Evolutionary conservation across 1,140 invertebrate genomes (phyloP).

Genomic region (Oedothorax gibbosus): DNA sequence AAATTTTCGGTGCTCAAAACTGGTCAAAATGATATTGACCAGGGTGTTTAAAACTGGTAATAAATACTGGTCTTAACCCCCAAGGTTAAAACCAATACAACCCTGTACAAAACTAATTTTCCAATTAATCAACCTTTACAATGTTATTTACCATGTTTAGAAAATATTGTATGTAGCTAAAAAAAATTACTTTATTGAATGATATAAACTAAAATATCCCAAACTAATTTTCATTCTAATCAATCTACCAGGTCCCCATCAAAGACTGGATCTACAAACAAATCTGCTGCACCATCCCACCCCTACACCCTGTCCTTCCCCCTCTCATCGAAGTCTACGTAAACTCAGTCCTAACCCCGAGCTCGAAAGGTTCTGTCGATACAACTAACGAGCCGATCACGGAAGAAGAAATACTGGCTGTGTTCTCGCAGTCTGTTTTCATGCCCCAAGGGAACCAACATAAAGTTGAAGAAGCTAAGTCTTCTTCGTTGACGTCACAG

Average conservation of each 20-base stretch:
- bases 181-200: too few relatives aligned
- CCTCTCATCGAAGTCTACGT: constrained; percentile 96
- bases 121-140: too few relatives aligned
- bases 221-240: background rate
- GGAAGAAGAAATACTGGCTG: constrained; percentile 87
- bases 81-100: too few relatives aligned
- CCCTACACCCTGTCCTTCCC: constrained; percentile 92
- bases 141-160: too few relatives aligned
- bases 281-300: constrained; percentile 85
- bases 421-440: constrained; percentile 74
- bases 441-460: constrained; percentile 20
- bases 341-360: constrained; percentile 87
- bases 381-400: constrained; percentile 91
- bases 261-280: constrained; percentile 96
- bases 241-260: constrained; percentile 76
- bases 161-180: too few relatives aligned
- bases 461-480: constrained; percentile 73
- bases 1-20: too few relatives aligned
- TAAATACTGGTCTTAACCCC: too few relatives aligned
- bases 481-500: constrained; percentile 80
- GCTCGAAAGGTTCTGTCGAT: constrained; percentile 68
- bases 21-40: too few relatives aligned
- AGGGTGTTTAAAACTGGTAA: too few relatives aligned
- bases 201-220: too few relatives aligned
- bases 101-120: too few relatives aligned